These are phyloP conservation scores for Pachyuromys duprasi DNA, from an alignment of 2,797 vertebrate species.

Conservation along the genomic window DNA sequence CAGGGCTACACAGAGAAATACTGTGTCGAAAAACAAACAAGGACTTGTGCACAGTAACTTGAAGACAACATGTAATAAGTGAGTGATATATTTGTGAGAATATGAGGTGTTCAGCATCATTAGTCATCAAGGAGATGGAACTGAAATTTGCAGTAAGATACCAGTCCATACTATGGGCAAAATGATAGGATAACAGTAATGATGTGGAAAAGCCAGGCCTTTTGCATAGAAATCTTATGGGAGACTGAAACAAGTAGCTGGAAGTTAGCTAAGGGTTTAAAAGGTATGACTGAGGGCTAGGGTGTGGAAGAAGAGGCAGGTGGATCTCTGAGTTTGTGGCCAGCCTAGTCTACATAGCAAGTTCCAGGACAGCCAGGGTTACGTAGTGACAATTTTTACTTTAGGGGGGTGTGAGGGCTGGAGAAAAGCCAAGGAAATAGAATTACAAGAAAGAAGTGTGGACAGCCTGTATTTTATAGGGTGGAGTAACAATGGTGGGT, in stretches of 20 bases:
- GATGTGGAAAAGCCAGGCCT: not conserved
- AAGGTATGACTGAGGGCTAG: not conserved
- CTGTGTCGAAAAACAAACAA: too few relatives aligned
- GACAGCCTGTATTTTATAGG: not conserved
- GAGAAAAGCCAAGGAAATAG: not conserved
- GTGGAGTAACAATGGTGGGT: not conserved
- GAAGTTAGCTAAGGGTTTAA: not conserved
- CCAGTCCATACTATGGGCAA: not conserved
- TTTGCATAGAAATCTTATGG: not conserved
- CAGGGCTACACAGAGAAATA: too few relatives aligned
- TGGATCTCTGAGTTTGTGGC: not conserved
- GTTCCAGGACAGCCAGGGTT: not conserved
- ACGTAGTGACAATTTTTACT: not conserved
- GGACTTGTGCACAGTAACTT: not conserved
- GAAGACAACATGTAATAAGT: not conserved
- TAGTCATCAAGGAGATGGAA: slow-evolving; percentile 2
- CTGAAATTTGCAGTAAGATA: not conserved
- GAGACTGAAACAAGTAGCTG: not conserved
- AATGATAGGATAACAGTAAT: not conserved
- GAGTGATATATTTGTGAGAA: not conserved
- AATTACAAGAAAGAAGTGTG: not conserved
- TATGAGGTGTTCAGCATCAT: not conserved
- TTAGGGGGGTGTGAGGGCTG: not conserved
- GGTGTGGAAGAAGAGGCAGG: not conserved
- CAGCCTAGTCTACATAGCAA: not conserved